phyloP scores from a whole-genome alignment of 2,113 vertebrate genomes.

The Cathartes aura region DNA sequence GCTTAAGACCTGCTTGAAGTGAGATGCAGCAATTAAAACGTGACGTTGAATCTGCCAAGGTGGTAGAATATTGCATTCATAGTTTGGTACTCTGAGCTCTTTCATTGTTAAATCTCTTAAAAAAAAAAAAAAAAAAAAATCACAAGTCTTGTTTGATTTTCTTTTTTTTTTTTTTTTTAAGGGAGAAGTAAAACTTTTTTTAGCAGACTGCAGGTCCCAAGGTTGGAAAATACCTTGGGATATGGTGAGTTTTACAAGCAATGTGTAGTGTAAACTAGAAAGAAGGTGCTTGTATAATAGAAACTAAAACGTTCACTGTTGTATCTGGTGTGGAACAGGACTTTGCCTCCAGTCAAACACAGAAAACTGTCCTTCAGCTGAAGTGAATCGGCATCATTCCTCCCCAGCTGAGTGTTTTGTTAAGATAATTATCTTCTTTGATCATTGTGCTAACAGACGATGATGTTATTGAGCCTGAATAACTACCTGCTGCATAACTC shows the following conservation, averaged over 20 bases:
- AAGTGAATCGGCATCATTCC: rapidly evolving
- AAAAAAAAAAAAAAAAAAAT: neutral
- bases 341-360: neutral
- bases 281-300: neutral
- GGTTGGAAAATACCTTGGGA: neutral
- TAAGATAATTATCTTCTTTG: neutral
- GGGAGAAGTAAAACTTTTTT: neutral
- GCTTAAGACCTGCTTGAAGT: neutral
- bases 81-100: neutral
- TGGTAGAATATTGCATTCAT: neutral
- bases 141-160: neutral
- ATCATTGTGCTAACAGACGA: neutral
- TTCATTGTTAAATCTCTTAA: neutral
- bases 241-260: neutral
- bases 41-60: neutral
- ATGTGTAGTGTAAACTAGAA: neutral
- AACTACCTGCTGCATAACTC: neutral
- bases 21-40: neutral
- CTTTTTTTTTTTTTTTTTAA: neutral
- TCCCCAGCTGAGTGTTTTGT: neutral
- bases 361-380: neutral
- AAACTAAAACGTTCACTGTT: neutral
- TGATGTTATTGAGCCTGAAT: neutral
- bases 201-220: neutral
- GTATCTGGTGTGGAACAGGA: neutral